Percentiles rank a stretch among this genome's conserved stretches.
Conservation (phyloP, 2,888 invertebrate genomes). For the Andrena praecox region DNA sequence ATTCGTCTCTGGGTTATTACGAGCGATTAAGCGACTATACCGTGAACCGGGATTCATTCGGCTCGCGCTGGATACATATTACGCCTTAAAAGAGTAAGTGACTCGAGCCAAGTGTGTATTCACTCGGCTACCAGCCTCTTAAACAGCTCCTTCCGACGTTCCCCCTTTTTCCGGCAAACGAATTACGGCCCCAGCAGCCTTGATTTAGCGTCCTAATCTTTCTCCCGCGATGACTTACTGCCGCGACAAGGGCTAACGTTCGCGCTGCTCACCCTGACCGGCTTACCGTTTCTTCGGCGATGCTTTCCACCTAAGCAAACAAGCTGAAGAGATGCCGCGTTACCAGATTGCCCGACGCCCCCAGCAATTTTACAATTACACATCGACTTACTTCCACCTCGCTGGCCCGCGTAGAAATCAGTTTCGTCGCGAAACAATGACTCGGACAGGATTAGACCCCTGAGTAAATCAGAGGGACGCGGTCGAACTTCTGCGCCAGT, state of each 20-base stretch:
- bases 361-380: too few relatives aligned
- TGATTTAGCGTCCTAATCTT: conserved; percentile 61
- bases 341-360: not conserved
- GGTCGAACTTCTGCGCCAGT: conserved; percentile 24
- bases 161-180: conserved; percentile 46
- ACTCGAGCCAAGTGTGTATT: conserved; percentile 66
- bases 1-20: conserved; percentile 77
- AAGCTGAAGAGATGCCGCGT: too few relatives aligned
- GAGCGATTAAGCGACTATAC: conserved; percentile 74
- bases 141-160: conserved; percentile 59
- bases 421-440: not conserved
- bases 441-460: not conserved
- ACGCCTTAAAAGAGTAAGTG: conserved; percentile 70
- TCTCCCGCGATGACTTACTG: conserved; percentile 53
- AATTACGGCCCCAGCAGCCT: conserved; percentile 55
- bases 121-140: conserved; percentile 66
- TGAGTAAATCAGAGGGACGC: conserved; percentile 23
- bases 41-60: conserved; percentile 68
- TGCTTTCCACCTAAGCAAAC: too few relatives aligned
- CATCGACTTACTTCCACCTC: not conserved
- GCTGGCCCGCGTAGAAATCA: not conserved
- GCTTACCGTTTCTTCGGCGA: conserved; percentile 38
- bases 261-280: conserved; percentile 11
- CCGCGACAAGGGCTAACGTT: conserved; percentile 37
- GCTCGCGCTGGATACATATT: conserved; percentile 68